Evolutionary conservation across 1,140 invertebrate genomes (phyloP).

Genomic region (Choristoneura fumiferana): DNA sequence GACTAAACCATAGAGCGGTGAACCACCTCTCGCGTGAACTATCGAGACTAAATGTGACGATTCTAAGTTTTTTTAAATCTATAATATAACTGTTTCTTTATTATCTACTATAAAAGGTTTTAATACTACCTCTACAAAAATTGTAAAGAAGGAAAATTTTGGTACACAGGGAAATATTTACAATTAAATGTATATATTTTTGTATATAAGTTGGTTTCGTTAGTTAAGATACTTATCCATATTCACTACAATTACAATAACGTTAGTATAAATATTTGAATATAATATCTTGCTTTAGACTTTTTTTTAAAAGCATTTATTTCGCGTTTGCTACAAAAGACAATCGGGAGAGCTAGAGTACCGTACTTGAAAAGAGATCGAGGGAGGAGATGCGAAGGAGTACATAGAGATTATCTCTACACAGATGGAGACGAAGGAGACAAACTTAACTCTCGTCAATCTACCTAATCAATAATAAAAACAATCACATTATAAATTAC

Average conservation of each 20-base stretch:
- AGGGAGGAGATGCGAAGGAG: slow-evolving; percentile 41
- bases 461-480: slow-evolving; percentile 47
- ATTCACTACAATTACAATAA: slow-evolving; percentile 68
- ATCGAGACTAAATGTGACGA: slow-evolving; percentile 1
- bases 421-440: slow-evolving; percentile 36
- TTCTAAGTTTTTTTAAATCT: slow-evolving; percentile 13
- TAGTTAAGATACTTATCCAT: slow-evolving; percentile 46
- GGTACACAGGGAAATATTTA: slow-evolving; percentile 72
- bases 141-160: slow-evolving; percentile 76
- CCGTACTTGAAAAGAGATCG: slow-evolving; percentile 37
- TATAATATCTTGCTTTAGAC: slow-evolving; percentile 67
- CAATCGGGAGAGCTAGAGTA: slow-evolving; percentile 42
- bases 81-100: slow-evolving; percentile 17
- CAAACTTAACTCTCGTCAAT: slow-evolving; percentile 31
- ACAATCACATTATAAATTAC: slow-evolving; percentile 46
- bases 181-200: slow-evolving; percentile 69
- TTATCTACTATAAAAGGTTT: slow-evolving; percentile 20
- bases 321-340: slow-evolving; percentile 47
- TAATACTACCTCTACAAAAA: slow-evolving; percentile 61
- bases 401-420: slow-evolving; percentile 40
- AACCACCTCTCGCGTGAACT: neutral
- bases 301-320: slow-evolving; percentile 56
- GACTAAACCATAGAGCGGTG: neutral
- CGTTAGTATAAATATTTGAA: slow-evolving; percentile 76
- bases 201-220: slow-evolving; percentile 72